Evolutionary conservation across 1,140 invertebrate genomes (phyloP).

Genomic region (Nephotettix cincticeps): DNA sequence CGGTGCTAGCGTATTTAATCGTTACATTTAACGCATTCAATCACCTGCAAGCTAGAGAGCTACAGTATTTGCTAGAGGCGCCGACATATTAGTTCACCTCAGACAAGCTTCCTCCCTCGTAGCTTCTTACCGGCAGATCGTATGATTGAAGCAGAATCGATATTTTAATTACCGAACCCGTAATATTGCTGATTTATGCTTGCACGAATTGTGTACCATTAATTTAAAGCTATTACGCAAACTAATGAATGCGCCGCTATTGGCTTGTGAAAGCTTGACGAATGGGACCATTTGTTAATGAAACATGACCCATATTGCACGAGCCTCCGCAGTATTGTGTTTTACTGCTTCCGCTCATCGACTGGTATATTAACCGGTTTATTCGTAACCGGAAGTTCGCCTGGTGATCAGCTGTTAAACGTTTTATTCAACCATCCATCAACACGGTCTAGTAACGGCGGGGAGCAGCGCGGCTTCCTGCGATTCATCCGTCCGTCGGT

Average conservation of each 20-base stretch:
- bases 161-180: not conserved
- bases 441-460: not conserved
- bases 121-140: no score
- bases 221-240: not conserved
- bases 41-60: no score
- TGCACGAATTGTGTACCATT: not conserved
- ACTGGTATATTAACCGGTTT: not conserved
- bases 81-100: no score
- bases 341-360: not conserved
- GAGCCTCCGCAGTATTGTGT: not conserved
- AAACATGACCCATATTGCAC: slow-evolving; percentile 9
- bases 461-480: no score
- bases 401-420: not conserved
- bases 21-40: no score
- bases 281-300: slow-evolving; percentile 1
- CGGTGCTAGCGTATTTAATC: no score
- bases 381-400: slow-evolving; percentile 3
- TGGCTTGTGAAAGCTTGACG: not conserved
- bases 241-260: not conserved
- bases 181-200: not conserved
- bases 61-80: no score
- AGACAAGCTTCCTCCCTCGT: no score
- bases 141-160: not conserved
- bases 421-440: not conserved
- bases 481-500: no score